Evolutionary conservation across 2,797 vertebrate species (phyloP).

Genomic region (Coracias cyanogaster): DNA sequence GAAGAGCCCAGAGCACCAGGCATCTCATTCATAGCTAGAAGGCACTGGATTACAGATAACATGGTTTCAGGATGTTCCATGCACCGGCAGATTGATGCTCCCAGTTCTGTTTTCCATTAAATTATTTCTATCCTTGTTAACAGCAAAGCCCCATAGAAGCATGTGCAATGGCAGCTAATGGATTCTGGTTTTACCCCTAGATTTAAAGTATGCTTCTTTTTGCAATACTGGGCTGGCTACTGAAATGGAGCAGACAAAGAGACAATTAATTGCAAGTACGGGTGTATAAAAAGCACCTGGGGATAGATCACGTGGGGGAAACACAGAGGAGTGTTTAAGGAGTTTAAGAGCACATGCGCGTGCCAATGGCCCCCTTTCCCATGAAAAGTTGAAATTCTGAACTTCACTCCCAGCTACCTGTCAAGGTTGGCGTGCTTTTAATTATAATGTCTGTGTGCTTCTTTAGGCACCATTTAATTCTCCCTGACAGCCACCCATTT

Average conservation of each 20-base stretch:
- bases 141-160: conserved; percentile 43
- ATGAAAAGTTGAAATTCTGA: conserved; percentile 46
- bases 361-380: background rate
- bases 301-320: conserved; percentile 50
- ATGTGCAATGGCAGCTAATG: conserved; percentile 38
- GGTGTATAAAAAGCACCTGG: conserved; percentile 59
- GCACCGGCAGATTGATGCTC: background rate
- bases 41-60: background rate
- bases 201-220: background rate
- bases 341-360: background rate
- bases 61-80: background rate
- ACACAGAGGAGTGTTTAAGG: conserved; percentile 48
- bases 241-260: conserved; percentile 59
- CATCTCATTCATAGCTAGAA: background rate
- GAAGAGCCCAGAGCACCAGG: background rate
- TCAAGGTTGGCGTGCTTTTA: conserved; percentile 78
- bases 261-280: conserved; percentile 56
- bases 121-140: conserved; percentile 44
- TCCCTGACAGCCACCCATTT: conserved; percentile 78
- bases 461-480: conserved; percentile 78
- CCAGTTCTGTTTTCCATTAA: conserved; percentile 45
- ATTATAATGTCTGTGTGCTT: conserved; percentile 76
- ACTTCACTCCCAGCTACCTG: conserved; percentile 69
- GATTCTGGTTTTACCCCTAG: conserved; percentile 50
- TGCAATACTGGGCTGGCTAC: background rate